phyloP scores from a whole-genome alignment of 2,888 invertebrate species.

The Aspidiotus destructor region DNA sequence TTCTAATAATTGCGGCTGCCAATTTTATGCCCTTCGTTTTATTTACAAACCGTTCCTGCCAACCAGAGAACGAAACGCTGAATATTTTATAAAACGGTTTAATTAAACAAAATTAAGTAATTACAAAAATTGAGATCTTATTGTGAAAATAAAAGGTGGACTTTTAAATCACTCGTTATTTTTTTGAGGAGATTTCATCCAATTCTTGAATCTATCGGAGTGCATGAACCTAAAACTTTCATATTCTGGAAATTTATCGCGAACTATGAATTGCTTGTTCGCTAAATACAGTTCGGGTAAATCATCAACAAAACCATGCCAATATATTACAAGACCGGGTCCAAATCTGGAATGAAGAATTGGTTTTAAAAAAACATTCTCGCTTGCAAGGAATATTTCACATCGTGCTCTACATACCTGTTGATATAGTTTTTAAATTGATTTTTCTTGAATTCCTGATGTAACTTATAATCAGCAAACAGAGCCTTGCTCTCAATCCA shows the following conservation, averaged over 20 bases:
- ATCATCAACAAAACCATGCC: slow-evolving; percentile 23
- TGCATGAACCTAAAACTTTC: slow-evolving; percentile 23
- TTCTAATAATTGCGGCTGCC: slow-evolving; percentile 22
- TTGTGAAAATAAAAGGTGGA: no score
- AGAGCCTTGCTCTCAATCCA: slow-evolving; percentile 29
- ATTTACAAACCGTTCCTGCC: neutral
- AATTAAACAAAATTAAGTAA: no score
- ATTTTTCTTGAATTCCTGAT: slow-evolving; percentile 22
- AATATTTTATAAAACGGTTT: no score
- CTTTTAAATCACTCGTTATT: no score
- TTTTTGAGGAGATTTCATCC: slow-evolving; percentile 11
- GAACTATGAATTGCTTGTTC: slow-evolving; percentile 20
- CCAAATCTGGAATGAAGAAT: slow-evolving; percentile 15
- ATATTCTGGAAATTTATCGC: slow-evolving; percentile 22
- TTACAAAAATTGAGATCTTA: no score
- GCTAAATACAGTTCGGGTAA: slow-evolving; percentile 14
- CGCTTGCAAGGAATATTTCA: neutral
- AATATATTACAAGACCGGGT: slow-evolving; percentile 26
- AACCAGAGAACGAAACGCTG: neutral
- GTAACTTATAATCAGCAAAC: slow-evolving; percentile 21
- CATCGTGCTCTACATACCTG: slow-evolving; percentile 6
- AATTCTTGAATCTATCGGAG: slow-evolving; percentile 18
- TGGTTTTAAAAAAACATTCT: no score
- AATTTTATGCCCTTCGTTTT: slow-evolving; percentile 24
- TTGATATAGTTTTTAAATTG: slow-evolving; percentile 28